Percentiles rank a stretch among this genome's conserved stretches.
phyloP scores from a whole-genome alignment of 2,113 vertebrate species.

The Bagarius yarrelli region DNA sequence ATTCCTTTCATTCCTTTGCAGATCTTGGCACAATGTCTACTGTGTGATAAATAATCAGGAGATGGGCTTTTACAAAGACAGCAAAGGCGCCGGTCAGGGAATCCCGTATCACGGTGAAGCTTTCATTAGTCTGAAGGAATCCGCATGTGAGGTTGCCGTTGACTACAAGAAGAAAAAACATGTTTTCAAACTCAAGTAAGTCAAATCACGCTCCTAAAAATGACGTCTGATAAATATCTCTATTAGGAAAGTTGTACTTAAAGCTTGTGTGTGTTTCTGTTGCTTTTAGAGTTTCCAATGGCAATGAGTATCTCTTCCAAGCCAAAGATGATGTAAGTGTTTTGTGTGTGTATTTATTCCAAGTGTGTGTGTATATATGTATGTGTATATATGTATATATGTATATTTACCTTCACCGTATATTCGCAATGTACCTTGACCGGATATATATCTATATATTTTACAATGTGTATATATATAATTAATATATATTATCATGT shows the following conservation, averaged over 20 bases:
- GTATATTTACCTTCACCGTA: too few species aligned
- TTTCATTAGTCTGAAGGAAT: constrained; percentile 84
- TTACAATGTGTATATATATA: too few species aligned
- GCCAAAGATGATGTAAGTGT: constrained; percentile 97
- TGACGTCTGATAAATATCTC: not conserved
- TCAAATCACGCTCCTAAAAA: too few species aligned
- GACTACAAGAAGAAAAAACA: constrained; percentile 99
- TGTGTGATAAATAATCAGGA: constrained; percentile 92
- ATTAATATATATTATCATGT: too few species aligned
- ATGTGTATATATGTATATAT: too few species aligned
- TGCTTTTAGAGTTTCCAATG: constrained; percentile 82
- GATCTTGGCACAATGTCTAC: constrained; percentile 98
- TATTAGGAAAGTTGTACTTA: not conserved
- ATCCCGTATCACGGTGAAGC: constrained; percentile 87
- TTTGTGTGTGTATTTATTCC: not conserved
- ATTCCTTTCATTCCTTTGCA: constrained; percentile 53
- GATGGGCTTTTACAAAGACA: constrained; percentile 93
- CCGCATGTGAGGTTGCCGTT: constrained; percentile 83
- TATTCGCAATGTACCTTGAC: too few species aligned
- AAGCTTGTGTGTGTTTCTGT: not conserved
- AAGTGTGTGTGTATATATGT: too few species aligned
- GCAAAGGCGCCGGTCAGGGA: constrained; percentile 84
- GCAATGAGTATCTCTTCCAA: constrained; percentile 98
- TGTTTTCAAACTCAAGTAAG: constrained; percentile 93
- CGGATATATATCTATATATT: too few species aligned